Conservation (phyloP, 2,797 vertebrate genomes). For the Enteromius paludinosus region DNA sequence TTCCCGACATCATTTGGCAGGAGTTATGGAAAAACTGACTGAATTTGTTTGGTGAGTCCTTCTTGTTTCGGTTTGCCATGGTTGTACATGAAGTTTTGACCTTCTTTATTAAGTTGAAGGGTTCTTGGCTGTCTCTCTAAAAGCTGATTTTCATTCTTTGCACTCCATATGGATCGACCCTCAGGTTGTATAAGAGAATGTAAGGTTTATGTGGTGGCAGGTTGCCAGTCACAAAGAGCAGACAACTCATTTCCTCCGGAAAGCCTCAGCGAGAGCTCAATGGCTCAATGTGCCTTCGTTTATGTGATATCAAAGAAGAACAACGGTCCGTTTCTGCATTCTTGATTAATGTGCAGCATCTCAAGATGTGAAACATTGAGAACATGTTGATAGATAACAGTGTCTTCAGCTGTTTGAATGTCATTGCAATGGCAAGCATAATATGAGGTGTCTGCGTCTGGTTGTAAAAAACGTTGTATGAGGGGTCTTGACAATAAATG, state of each 20-base stretch:
- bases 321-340: conserved; percentile 4
- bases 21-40: background rate
- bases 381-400: background rate
- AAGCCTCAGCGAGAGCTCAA: conserved; percentile 12
- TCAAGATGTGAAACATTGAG: conserved; percentile 9
- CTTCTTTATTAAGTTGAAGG: conserved; percentile 26
- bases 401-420: background rate
- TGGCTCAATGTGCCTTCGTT: conserved; percentile 12
- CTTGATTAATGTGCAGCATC: conserved; percentile 8
- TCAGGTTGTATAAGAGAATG: conserved; percentile 26
- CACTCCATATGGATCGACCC: conserved; percentile 25
- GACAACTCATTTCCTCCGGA: conserved; percentile 41
- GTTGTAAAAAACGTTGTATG: conserved; percentile 11
- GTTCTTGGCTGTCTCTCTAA: background rate
- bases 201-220: conserved; percentile 50
- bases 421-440: conserved; percentile 16
- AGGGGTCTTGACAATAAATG: conserved; percentile 22
- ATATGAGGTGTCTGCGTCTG: conserved; percentile 22
- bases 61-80: background rate
- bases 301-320: background rate
- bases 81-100: conserved; percentile 2
- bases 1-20: background rate
- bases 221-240: conserved; percentile 48
- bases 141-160: conserved; percentile 34
- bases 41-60: background rate